phyloP scores from a whole-genome alignment of 2,797 vertebrate genomes.

The Myotis myotis region DNA sequence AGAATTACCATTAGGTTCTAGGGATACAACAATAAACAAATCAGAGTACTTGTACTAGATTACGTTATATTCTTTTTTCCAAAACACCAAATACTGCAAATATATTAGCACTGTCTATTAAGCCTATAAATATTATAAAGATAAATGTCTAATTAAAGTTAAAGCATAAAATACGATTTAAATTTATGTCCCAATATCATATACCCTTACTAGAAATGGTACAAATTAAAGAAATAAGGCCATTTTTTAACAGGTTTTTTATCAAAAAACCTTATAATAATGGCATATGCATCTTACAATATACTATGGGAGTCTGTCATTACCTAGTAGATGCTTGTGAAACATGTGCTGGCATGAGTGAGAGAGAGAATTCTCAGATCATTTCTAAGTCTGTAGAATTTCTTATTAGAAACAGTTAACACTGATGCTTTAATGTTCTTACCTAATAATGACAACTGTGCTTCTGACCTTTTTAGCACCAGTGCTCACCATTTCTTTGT shows the following conservation, averaged over 20 bases:
- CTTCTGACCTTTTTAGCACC: not conserved
- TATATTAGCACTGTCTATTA: not conserved
- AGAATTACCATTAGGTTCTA: constrained; percentile 17
- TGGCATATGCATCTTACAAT: not conserved
- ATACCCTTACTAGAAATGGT: not conserved
- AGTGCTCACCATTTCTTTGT: not conserved
- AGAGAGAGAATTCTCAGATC: not conserved
- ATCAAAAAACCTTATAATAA: not conserved
- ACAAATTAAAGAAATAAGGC: not conserved
- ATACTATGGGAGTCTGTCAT: not conserved
- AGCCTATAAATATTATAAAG: not conserved
- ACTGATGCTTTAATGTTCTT: not conserved
- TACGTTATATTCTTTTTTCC: not conserved
- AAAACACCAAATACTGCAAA: not conserved
- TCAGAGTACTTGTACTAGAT: not conserved
- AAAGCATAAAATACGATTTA: not conserved
- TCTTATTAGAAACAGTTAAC: not conserved
- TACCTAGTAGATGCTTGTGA: not conserved
- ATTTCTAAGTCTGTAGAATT: constrained; percentile 1
- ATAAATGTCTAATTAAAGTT: constrained; percentile 15
- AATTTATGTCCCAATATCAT: not conserved
- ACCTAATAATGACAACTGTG: constrained; percentile 12
- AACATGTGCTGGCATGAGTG: not conserved
- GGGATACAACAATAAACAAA: not conserved
- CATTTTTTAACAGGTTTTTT: constrained; percentile 18